These are phyloP conservation scores for Psittacula cyanocephala DNA, from an alignment of 2,113 vertebrate genomes.

Conservation along the genomic window DNA sequence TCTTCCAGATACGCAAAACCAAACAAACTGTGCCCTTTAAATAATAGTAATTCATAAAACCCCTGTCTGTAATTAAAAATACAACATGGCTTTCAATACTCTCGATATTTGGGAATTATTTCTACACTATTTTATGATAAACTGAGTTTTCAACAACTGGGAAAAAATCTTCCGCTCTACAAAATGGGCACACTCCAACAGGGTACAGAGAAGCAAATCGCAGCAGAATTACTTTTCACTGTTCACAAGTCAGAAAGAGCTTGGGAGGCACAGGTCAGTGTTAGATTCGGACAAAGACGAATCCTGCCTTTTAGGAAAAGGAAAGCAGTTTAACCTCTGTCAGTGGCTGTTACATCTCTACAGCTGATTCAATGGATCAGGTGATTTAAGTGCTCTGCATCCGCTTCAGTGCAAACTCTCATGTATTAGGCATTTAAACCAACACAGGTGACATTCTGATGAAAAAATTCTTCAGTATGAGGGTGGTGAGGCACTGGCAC, in stretches of 20 bases:
- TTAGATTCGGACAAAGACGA: not conserved
- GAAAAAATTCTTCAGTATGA: not conserved
- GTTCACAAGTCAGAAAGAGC: not conserved
- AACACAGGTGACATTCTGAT: not conserved
- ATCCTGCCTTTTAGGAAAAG: not conserved
- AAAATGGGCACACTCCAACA: not conserved
- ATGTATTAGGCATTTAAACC: not conserved
- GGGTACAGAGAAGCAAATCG: not conserved
- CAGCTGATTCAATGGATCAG: not conserved
- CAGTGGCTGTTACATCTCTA: not conserved
- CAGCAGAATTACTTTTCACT: not conserved
- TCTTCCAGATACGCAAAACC: not conserved
- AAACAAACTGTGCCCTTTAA: not conserved
- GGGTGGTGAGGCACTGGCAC: not conserved
- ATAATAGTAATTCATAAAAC: not conserved
- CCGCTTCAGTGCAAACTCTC: not conserved
- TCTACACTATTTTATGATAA: not conserved
- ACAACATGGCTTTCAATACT: not conserved
- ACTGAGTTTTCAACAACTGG: not conserved
- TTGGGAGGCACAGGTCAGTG: not conserved
- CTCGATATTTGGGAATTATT: not conserved
- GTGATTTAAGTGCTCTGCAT: not conserved
- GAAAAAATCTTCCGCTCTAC: not conserved
- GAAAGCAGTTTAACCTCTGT: not conserved
- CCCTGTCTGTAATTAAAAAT: not conserved